These are phyloP conservation scores for Drosophila longiperda DNA, from an alignment of 2,888 invertebrate species.

Conservation along the genomic window DNA sequence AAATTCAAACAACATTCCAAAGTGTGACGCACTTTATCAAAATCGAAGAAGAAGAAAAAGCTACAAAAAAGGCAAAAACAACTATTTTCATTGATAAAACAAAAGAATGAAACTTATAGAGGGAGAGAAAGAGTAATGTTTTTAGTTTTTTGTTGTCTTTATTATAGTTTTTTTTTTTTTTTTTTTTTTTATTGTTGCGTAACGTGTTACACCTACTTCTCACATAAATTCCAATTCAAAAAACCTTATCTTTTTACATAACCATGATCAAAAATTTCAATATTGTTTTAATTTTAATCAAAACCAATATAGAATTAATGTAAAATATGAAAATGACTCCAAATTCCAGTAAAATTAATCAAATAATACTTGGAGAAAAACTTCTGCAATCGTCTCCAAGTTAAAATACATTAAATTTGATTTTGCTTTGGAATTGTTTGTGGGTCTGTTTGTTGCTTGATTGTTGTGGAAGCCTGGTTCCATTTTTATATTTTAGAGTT, in stretches of 20 bases:
- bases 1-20: conserved; percentile 71
- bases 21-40: conserved; percentile 60
- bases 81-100: conserved; percentile 62
- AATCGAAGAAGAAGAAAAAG: not conserved
- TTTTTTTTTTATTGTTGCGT: not conserved
- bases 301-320: not conserved
- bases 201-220: conserved; percentile 7
- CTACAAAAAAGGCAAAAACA: conserved; percentile 20
- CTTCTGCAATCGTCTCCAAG: not conserved
- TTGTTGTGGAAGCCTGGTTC: conserved; percentile 46
- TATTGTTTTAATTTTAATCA: not conserved
- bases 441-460: not conserved
- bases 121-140: not conserved
- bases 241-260: not conserved
- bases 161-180: not conserved
- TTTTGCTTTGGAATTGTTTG: not conserved
- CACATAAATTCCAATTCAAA: not conserved
- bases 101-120: not conserved
- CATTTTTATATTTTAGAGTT: conserved; percentile 46
- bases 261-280: not conserved
- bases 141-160: not conserved
- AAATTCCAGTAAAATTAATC: conserved; percentile 8
- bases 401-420: not conserved
- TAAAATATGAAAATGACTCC: not conserved
- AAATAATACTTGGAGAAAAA: not conserved